Conservation (phyloP, 2,113 vertebrate genomes). For the Perccottus glenii region DNA sequence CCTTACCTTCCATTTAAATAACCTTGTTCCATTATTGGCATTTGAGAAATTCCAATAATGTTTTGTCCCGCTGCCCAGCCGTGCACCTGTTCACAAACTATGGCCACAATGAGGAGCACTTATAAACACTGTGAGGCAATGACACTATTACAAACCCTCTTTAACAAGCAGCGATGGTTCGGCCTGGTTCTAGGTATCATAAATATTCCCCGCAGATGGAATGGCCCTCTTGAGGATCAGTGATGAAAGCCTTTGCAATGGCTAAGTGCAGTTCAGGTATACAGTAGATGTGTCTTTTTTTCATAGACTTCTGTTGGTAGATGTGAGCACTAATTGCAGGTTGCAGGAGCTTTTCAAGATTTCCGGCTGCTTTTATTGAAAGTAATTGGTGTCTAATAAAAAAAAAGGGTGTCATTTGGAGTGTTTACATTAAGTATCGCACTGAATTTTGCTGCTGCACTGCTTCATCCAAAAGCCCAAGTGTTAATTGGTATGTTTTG, state of each 20-base stretch:
- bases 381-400: too few relatives aligned
- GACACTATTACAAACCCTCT: conserved; percentile 33
- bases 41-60: conserved; percentile 47
- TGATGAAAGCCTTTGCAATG: conserved; percentile 75
- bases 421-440: too few relatives aligned
- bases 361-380: too few relatives aligned
- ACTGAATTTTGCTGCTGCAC: too few relatives aligned
- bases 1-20: too few relatives aligned
- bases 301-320: too few relatives aligned
- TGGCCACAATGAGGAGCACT: conserved; percentile 20
- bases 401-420: too few relatives aligned
- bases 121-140: conserved; percentile 30
- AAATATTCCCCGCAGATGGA: conserved; percentile 61
- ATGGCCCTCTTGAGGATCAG: conserved; percentile 50
- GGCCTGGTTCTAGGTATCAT: conserved; percentile 49
- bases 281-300: neutral
- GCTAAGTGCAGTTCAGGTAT: conserved; percentile 24
- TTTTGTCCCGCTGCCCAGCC: conserved; percentile 41
- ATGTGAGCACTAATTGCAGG: too few relatives aligned
- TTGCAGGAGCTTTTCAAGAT: too few relatives aligned
- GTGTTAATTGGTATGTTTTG: too few relatives aligned
- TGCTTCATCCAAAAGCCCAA: too few relatives aligned
- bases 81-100: conserved; percentile 35
- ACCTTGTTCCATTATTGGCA: too few relatives aligned
- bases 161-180: conserved; percentile 23